Percentiles rank a stretch among this genome's conserved stretches.
Evolutionary conservation across 1,140 invertebrate species (phyloP).

Genomic region (Homarus americanus): DNA sequence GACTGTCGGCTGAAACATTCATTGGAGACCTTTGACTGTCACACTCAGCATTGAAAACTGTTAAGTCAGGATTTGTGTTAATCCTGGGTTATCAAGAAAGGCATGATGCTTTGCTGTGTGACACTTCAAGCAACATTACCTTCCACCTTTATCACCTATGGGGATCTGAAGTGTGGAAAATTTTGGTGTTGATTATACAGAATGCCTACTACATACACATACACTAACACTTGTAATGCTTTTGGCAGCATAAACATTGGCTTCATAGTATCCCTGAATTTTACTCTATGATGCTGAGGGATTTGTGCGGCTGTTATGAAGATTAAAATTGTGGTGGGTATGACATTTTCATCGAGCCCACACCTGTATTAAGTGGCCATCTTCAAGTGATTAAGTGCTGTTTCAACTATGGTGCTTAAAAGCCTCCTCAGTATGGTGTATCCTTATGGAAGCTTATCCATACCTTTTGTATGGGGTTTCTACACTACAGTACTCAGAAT

Average conservation of each 20-base stretch:
- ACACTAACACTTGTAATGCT: neutral
- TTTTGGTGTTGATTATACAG: neutral
- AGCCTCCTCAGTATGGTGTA: neutral
- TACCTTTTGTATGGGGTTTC: neutral
- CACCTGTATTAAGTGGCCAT: neutral
- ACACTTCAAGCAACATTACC: neutral
- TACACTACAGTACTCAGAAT: neutral
- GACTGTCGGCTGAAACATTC: neutral
- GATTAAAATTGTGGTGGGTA: neutral
- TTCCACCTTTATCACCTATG: neutral
- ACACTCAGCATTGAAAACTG: neutral
- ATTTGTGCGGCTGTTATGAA: neutral
- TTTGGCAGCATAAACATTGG: neutral
- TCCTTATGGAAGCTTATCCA: neutral
- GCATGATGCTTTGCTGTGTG: neutral
- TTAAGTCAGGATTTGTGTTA: neutral
- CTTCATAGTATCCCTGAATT: neutral
- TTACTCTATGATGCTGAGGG: neutral
- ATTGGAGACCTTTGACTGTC: neutral
- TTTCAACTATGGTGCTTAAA: neutral
- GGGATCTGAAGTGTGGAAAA: neutral
- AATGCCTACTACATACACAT: neutral
- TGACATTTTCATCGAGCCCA: neutral
- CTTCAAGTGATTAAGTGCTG: neutral
- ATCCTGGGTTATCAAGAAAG: neutral